Evolutionary conservation across 2,113 vertebrate species (phyloP), one percentile per base, ranked within the genome.

Genomic region (Sclerurus mexicanus): DNA sequence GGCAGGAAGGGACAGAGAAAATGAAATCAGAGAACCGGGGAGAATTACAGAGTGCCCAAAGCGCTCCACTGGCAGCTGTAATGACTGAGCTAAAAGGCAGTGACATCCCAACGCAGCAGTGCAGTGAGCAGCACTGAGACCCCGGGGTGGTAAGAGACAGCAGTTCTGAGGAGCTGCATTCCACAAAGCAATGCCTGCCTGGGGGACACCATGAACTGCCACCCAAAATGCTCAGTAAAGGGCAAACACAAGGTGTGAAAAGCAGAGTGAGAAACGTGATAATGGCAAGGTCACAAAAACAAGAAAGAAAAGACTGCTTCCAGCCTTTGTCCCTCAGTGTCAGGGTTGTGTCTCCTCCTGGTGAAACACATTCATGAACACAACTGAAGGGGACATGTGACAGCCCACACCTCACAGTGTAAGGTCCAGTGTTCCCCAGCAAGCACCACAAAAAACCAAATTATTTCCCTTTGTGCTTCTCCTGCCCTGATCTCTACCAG

Each of bases 51-150:
- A 31, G 28, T 8, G 5, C 13, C 47, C 12, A 3, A 35, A 72
- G 52, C 7, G 3, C 56, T 64, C 18, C 56, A 7, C 39, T 63
- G 40, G 67, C 53, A 67, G 53, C 68, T 84, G 16, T 7, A 46
- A 79, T 4, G 13, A 30, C 56, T 50, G 64, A 81, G 33, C 25
- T 81, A 42, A 77, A 58, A 66, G 50, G 69, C n/a, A 15, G 11
- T 69, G 83, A 67, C 84, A 72, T 37, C 64, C 63, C 1, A 7
- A 25, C 64, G 56, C 86, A 63, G 59, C 4, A 6, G 42, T 3
- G 15, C 68, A 52, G 64, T 0, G 0, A 77, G 63, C 12, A 12
- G 73, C 5, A 4, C 27, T 0, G 1, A 80, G 59, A 91, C 25
- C 42, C 47, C 20, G 0, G 3, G 28, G 12, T 31, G 28, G 58